Base-by-base conservation (phyloP, 2,888 invertebrate genomes). In the Gasteruption jaculator region DNA sequence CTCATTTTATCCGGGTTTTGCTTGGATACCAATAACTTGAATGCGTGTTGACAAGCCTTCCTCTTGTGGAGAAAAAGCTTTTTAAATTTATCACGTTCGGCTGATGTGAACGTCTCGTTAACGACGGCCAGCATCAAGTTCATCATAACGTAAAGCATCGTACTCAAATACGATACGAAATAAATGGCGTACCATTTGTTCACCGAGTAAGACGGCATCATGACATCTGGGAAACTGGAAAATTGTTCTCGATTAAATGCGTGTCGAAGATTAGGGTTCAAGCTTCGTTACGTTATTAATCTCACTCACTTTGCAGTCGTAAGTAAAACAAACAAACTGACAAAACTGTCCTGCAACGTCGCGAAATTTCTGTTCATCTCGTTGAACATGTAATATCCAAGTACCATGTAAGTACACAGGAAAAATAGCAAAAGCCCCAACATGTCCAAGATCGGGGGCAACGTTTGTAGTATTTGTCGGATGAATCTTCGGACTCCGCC, bases 91-190 rank as follows among this genome's bases (percentile, higher is more conserved):
- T 86, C 85, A 30, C 88, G 84, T 71, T 91, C 91, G 34, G 88
- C 84, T 24, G 85, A 81, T 0, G 89, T 89, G 67, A 91, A 92
- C 1, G 89, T 85, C 71, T 91, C 91, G 71, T 91, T 91, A 4
- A 91, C 91, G 20, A 91, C 91, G 43, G 91, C 91, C 56, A 91
- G 74, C 83, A 91, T 85, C 84, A 91, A 77, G 72, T 91, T 91
- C 90, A 91, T 91, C 50, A 91, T 79, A 31, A 91, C 85, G 67
- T 90, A 91, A 8, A 91, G 76, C 50, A 88, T 89, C 22, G 87
- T 85, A 50, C 85, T 83, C 52, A 92, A 82, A 71, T 91, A 92
- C 5, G 85, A 79, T 46, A 91, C 83, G 73, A 91, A 91, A 74
- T 90, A 91, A 43, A 88, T 73, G n/a, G 86, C 85, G 60, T 85